Evolutionary conservation across 2,113 vertebrate species (phyloP).

Genomic region (Actenoides lindsayi): DNA sequence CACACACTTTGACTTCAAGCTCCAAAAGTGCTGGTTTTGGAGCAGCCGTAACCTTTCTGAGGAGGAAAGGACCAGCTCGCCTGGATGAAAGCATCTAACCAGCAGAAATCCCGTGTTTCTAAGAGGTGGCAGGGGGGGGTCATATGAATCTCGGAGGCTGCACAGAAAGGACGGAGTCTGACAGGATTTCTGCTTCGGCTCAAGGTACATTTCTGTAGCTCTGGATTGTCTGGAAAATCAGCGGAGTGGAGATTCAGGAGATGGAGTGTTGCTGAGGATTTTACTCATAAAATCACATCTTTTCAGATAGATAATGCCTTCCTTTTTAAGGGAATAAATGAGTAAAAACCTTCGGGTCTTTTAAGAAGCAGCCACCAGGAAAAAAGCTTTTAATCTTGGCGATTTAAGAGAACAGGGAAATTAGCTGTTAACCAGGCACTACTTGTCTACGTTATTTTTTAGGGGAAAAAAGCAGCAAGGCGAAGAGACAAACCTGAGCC

Average conservation of each 20-base stretch:
- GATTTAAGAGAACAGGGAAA: neutral
- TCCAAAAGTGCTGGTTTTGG: neutral
- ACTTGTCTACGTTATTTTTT: neutral
- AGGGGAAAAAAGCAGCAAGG: neutral
- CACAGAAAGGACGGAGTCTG: neutral
- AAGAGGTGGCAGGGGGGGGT: too few relatives aligned
- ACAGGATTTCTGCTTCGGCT: neutral
- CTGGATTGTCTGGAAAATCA: neutral
- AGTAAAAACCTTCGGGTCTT: neutral
- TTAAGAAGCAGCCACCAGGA: neutral
- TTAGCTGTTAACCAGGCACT: neutral
- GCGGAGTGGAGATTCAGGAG: fast-evolving
- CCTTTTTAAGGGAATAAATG: neutral
- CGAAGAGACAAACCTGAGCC: neutral
- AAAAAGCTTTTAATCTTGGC: neutral
- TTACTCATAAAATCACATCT: neutral
- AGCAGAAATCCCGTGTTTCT: neutral
- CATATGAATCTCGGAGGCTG: fast-evolving
- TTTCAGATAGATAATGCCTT: neutral
- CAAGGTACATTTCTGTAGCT: neutral
- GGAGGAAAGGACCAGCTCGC: neutral
- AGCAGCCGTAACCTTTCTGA: neutral
- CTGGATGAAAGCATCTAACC: neutral
- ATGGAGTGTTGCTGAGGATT: fast-evolving
- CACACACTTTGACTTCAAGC: neutral